Percentiles rank a stretch among this genome's conserved stretches.
Evolutionary conservation across 53 echinoderm and acorn worm species (phyloP).

Genomic region (Temnopleurus reevesii): DNA sequence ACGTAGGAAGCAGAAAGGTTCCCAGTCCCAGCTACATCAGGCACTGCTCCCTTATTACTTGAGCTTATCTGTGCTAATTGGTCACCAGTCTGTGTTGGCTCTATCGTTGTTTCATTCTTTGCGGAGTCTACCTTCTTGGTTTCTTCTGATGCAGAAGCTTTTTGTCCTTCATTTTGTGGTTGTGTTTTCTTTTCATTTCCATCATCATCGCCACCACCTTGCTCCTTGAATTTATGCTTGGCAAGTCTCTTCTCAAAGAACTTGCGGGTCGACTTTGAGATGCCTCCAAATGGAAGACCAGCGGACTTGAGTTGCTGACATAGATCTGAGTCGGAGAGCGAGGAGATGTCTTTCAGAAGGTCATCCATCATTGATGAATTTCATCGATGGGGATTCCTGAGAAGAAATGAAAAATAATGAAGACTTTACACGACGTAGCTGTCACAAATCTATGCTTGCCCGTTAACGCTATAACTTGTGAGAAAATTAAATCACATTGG

Average conservation of each 20-base stretch:
- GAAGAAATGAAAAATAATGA: neutral
- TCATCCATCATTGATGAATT: constrained; percentile 65
- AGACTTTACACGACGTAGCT: neutral
- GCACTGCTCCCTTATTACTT: neutral
- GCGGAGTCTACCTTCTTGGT: neutral
- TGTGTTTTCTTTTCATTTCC: neutral
- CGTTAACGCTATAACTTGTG: no score
- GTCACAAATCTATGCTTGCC: neutral
- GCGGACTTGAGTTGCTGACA: constrained; percentile 61
- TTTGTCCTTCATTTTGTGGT: neutral
- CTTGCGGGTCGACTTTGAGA: constrained; percentile 74
- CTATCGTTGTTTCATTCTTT: neutral
- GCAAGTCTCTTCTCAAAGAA: constrained; percentile 81
- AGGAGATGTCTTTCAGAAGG: constrained; percentile 58
- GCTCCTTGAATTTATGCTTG: constrained; percentile 49
- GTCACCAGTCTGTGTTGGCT: neutral
- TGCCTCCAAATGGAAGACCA: constrained; percentile 70
- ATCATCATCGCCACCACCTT: constrained; percentile 24
- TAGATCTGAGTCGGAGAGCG: constrained; percentile 64
- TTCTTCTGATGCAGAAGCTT: neutral
- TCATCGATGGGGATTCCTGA: neutral
- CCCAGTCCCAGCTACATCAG: neutral
- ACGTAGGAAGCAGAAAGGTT: constrained; percentile 46
- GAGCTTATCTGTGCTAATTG: neutral
- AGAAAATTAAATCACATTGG: no score